Percentiles rank a stretch among this genome's conserved stretches.
These are phyloP conservation scores for Philypnodon macrostomus DNA, from an alignment of 2,797 vertebrate species.

Conservation along the genomic window DNA sequence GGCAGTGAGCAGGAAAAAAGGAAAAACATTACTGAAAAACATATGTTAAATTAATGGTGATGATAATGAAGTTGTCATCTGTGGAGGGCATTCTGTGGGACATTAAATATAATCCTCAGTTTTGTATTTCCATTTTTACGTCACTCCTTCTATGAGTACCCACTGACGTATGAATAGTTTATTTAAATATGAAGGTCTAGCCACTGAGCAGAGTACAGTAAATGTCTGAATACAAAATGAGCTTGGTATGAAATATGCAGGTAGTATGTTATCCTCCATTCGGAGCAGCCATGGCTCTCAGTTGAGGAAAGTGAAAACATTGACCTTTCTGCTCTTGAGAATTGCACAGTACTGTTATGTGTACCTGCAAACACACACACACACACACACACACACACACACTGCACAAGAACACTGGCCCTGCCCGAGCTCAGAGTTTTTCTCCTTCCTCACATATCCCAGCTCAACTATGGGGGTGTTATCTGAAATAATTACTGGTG, in stretches of 20 bases:
- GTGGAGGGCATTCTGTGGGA: too few relatives aligned
- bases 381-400: conserved; percentile 42
- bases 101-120: too few relatives aligned
- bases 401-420: conserved; percentile 31
- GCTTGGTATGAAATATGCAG: conserved; percentile 82
- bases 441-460: conserved; percentile 78
- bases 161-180: conserved; percentile 85
- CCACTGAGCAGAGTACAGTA: conserved; percentile 76
- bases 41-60: neutral
- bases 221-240: conserved; percentile 90
- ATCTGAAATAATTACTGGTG: conserved; percentile 97
- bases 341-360: conserved; percentile 22
- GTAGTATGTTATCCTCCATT: conserved; percentile 87
- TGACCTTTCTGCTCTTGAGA: conserved; percentile 92
- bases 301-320: conserved; percentile 85
- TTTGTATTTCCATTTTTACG: conserved; percentile 48
- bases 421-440: conserved; percentile 49
- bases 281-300: conserved; percentile 87
- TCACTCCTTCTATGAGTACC: conserved; percentile 81
- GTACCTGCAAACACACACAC: conserved; percentile 41
- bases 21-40: conserved; percentile 19
- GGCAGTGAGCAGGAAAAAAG: conserved; percentile 24
- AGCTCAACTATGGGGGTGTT: conserved; percentile 87
- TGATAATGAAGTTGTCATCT: conserved; percentile 5
- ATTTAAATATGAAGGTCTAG: conserved; percentile 83